Conservation (phyloP, 2,113 vertebrate genomes). For the Malurus cyaneus region DNA sequence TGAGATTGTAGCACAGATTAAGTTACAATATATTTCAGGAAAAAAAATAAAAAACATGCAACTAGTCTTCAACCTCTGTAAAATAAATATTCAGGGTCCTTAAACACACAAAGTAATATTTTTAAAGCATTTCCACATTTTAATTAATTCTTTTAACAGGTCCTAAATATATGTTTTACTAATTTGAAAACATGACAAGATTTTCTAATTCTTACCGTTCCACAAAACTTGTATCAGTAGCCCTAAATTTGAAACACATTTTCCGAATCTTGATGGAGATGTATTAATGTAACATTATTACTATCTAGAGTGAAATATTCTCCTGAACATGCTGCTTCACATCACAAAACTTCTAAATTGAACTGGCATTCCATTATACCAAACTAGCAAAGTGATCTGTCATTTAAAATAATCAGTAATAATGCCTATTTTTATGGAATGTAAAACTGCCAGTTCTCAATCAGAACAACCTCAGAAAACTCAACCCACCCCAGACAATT, state of each 20-base stretch:
- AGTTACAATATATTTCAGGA: not conserved
- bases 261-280: slow-evolving; percentile 59
- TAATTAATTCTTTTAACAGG: slow-evolving; percentile 59
- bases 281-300: slow-evolving; percentile 72
- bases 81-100: not conserved
- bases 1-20: not conserved
- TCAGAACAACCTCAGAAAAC: not conserved
- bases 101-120: slow-evolving; percentile 16
- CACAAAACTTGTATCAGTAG: slow-evolving; percentile 62
- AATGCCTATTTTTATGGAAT: slow-evolving; percentile 1
- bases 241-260: slow-evolving; percentile 72
- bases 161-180: slow-evolving; percentile 66
- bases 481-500: not conserved
- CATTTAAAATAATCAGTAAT: slow-evolving; percentile 49
- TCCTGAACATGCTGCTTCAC: slow-evolving; percentile 51
- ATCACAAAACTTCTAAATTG: slow-evolving; percentile 62
- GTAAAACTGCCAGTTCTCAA: slow-evolving; percentile 2
- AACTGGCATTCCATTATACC: slow-evolving; percentile 38
- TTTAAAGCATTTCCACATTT: slow-evolving; percentile 52
- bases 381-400: slow-evolving; percentile 45
- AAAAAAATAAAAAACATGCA: not conserved
- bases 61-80: not conserved
- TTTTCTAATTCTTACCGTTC: slow-evolving; percentile 71
- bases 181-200: slow-evolving; percentile 67
- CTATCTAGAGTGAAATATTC: slow-evolving; percentile 73